phyloP scores from a whole-genome alignment of 2,113 vertebrate genomes.

The Brachionichthys hirsutus region DNA sequence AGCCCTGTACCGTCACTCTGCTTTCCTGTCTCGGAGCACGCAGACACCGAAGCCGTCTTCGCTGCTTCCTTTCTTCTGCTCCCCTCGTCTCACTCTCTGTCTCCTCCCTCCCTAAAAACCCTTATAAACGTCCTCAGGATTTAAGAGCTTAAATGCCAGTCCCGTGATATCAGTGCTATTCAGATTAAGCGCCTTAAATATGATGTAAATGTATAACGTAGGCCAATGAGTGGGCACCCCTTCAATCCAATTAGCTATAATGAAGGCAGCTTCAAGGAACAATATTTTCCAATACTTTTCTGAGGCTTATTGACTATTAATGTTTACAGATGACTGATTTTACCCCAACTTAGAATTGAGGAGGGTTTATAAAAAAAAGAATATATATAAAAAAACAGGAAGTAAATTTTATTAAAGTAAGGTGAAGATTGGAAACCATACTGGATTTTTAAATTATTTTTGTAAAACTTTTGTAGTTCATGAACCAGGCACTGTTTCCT shows the following conservation, averaged over 20 bases:
- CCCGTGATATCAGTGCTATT: slow-evolving; percentile 77
- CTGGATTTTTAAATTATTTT: too few species aligned
- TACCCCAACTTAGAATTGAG: slow-evolving; percentile 7
- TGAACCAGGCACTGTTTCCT: too few species aligned
- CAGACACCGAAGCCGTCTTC: slow-evolving; percentile 49
- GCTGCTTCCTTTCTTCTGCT: slow-evolving; percentile 35
- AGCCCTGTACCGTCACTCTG: slow-evolving; percentile 63
- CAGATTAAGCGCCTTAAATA: slow-evolving; percentile 74
- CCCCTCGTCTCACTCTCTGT: slow-evolving; percentile 23
- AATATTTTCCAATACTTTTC: slow-evolving; percentile 61
- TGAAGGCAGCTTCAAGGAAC: slow-evolving; percentile 66
- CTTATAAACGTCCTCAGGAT: slow-evolving; percentile 68
- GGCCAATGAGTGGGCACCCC: slow-evolving; percentile 72
- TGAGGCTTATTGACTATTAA: slow-evolving; percentile 48
- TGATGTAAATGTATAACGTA: slow-evolving; percentile 72
- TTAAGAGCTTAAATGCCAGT: slow-evolving; percentile 77
- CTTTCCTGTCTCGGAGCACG: slow-evolving; percentile 48
- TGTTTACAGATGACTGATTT: slow-evolving; percentile 17
- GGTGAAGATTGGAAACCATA: too few species aligned
- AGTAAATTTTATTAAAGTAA: too few species aligned
- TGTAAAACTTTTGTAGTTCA: too few species aligned
- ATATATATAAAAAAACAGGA: too few species aligned
- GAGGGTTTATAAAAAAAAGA: too few species aligned
- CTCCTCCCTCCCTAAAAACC: slow-evolving; percentile 48
- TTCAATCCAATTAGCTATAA: slow-evolving; percentile 78